phyloP scores from a whole-genome alignment of 2,888 invertebrate species.

The Tubulanus polymorphus region DNA sequence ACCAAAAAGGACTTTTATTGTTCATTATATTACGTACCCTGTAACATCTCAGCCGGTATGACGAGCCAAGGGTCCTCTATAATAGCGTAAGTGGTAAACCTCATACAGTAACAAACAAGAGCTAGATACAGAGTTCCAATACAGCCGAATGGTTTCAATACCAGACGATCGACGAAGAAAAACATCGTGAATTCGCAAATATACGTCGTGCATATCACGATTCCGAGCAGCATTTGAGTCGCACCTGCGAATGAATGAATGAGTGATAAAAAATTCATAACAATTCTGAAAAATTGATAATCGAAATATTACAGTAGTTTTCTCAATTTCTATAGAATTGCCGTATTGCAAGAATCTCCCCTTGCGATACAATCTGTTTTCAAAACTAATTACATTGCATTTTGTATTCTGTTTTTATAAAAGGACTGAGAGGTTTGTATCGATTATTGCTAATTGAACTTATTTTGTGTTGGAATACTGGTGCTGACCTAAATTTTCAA shows the following conservation, averaged over 20 bases:
- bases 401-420: too few relatives aligned
- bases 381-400: too few relatives aligned
- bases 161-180: conserved; percentile 13
- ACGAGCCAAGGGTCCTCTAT: conserved; percentile 20
- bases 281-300: too few relatives aligned
- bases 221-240: conserved; percentile 16
- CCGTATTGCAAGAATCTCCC: too few relatives aligned
- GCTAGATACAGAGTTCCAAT: conserved; percentile 18
- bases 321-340: too few relatives aligned
- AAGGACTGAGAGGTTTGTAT: too few relatives aligned
- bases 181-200: conserved; percentile 16
- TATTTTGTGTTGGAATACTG: too few relatives aligned
- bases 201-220: conserved; percentile 8
- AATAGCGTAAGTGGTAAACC: conserved; percentile 17
- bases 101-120: conserved; percentile 15
- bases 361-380: too few relatives aligned
- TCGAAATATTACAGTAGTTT: too few relatives aligned
- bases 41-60: conserved; percentile 17
- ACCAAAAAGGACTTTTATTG: too few relatives aligned
- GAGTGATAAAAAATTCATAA: neutral
- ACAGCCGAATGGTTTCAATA: conserved; percentile 12
- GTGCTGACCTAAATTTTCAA: conserved; percentile 22
- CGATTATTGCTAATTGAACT: too few relatives aligned
- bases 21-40: too few relatives aligned
- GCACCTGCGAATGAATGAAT: conserved; percentile 11